Conservation (phyloP, 2,888 invertebrate species). For the Anoplius nigerrimus region DNA sequence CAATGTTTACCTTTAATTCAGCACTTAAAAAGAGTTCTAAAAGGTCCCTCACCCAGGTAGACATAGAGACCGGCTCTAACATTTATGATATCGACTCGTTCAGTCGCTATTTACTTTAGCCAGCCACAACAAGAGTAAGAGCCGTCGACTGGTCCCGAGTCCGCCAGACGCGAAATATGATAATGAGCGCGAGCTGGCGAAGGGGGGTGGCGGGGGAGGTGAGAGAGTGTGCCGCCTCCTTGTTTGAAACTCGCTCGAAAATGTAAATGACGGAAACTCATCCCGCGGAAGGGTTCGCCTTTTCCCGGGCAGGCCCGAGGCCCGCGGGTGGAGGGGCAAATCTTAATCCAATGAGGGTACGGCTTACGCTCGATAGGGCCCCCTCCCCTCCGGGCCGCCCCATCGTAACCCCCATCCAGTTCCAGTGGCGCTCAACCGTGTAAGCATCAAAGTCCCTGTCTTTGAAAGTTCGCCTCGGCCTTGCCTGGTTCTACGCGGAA, state of each 20-base stretch:
- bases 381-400: conserved; percentile 1
- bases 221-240: too few relatives aligned
- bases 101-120: too few relatives aligned
- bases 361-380: conserved; percentile 32
- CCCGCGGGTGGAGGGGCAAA: conserved; percentile 14
- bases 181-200: conserved; percentile 34
- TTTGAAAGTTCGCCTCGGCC: conserved; percentile 2
- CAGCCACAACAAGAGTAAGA: too few relatives aligned
- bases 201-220: conserved; percentile 5
- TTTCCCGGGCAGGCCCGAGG: too few relatives aligned
- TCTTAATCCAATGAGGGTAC: conserved; percentile 39
- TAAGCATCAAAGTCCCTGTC: conserved; percentile 9
- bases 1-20: too few relatives aligned
- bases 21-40: too few relatives aligned
- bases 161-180: conserved; percentile 22
- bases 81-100: too few relatives aligned
- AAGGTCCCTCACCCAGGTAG: too few relatives aligned
- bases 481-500: conserved; percentile 1
- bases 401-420: not conserved
- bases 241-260: conserved; percentile 16
- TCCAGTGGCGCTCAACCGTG: conserved; percentile 17
- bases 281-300: conserved; percentile 19
- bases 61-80: too few relatives aligned
- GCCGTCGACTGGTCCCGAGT: too few relatives aligned
- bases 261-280: conserved; percentile 39